Evolutionary conservation across 2,888 invertebrate genomes (phyloP), one percentile per base, ranked within the genome.

Genomic region (Eristalis tenax): DNA sequence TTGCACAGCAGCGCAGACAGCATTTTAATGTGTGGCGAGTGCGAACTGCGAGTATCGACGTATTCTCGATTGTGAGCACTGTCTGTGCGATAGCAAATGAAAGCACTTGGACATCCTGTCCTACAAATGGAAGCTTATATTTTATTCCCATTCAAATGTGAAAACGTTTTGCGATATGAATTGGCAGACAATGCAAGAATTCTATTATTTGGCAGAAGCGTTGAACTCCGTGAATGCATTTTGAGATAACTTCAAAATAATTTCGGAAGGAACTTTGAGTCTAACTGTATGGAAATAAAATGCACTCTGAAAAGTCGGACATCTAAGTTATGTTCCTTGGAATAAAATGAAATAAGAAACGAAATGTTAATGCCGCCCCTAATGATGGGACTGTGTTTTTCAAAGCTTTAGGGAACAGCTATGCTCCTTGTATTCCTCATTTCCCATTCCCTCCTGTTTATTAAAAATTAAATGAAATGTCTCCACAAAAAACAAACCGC

Each of bases 91-190:
- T 38, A 13, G 69, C 26, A 56, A 70, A 78, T 64, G n/a, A 15
- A 32, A 70, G 15, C 13, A 28, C 56, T 59, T 15, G 73, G 73
- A 73, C 71, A 73, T 65, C 64, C 71, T 66, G 73, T 59, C 66
- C 28, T 15, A 38, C 26, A 65, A 65, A 40, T 26, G 18, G 40
- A 59, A 4, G 50, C 57, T 23, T 71, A 13, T 79, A 65, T 65
- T 28, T 64, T 11, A 11, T 35, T 71, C 43, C 28, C 50, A 63
- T 66, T 73, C 40, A 65, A 73, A 66, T 73, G 43, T 61, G 35
- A 43, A 22, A 59, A 40, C 50, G 18, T 50, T 50, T 18, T 18
- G 18, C n/a, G 50, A 50, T 50, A 50, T 50, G 50, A 50, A 50
- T 50, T 50, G 50, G 50, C 50, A 50, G 18, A n/a, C 18, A 18